phyloP scores from a whole-genome alignment of 2,113 vertebrate genomes.

The Hiodon alosoides region DNA sequence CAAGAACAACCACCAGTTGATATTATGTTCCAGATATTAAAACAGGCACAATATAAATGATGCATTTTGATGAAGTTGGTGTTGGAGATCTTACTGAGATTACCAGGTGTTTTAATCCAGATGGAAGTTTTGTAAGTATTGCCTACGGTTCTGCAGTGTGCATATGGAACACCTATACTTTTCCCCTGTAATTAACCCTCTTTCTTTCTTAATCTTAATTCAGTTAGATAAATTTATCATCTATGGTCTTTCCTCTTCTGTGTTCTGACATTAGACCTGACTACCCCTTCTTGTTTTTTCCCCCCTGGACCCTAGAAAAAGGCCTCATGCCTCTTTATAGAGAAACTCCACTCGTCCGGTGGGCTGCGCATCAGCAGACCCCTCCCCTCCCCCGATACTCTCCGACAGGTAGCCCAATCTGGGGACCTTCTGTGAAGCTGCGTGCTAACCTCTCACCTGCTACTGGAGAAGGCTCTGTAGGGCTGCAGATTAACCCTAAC shows the following conservation, averaged over 20 bases:
- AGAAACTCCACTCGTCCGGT: slow-evolving; percentile 77
- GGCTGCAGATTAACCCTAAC: not conserved
- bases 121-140: too few relatives aligned
- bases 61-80: too few relatives aligned
- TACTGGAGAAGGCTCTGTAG: not conserved
- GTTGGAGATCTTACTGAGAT: too few relatives aligned
- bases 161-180: too few relatives aligned
- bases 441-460: not conserved
- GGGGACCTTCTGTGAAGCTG: not conserved
- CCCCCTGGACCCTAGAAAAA: slow-evolving; percentile 72
- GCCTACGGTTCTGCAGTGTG: too few relatives aligned
- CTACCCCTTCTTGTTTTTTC: slow-evolving; percentile 12
- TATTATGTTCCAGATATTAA: too few relatives aligned
- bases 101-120: too few relatives aligned
- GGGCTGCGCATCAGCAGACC: slow-evolving; percentile 63
- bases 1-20: too few relatives aligned
- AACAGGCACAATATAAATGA: too few relatives aligned
- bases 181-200: too few relatives aligned
- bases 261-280: not conserved
- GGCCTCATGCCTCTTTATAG: slow-evolving; percentile 73
- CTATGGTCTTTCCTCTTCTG: not conserved
- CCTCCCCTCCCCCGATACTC: slow-evolving; percentile 69
- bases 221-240: not conserved
- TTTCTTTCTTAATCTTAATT: too few relatives aligned
- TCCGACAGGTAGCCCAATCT: slow-evolving; percentile 79